Base-by-base conservation (phyloP, 2,888 invertebrate species). In the Heteropelma amictum region DNA sequence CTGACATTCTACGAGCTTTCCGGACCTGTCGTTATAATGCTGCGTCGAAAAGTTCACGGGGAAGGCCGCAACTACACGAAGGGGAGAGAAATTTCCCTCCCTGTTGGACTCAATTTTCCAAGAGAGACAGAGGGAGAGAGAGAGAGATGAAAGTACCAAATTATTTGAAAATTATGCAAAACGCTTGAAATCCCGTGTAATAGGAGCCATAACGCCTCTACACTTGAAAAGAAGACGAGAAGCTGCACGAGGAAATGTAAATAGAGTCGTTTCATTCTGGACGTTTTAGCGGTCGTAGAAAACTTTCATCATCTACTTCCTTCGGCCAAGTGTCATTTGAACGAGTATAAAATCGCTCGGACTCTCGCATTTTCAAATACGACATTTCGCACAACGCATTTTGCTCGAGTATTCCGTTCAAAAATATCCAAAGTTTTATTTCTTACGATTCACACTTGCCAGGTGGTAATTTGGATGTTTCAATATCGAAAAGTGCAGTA, bases 401-500 rank as follows among this genome's bases (percentile, higher is more conserved):
- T 14, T 40, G 51, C 45, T 60, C 60, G n/a, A 60, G 53, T 40
- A 19, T 56, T 47, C 40, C 28, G n/a, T 35, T 33, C 21, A 60
- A 67, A 35, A 14, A 51, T 26, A 47, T 19, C 21, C 28, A 19
- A 26, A 10, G 21, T 23, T 51, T 47, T 47, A 45, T 42, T 65
- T 51, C 14, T 53, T 35, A 19, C 26, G n/a, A n/a, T 33, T 42
- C 14, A 17, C 30, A 40, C 45, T 47, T 60, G 8, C n/a, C 35
- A 38, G 65, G 60, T 65, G 60, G 56, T 60, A 60, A 72, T 72
- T 72, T 60, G 60, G 73, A 58, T 74, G 58, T 64, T 69, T 74
- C 60, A 74, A 74, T 70, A 74, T 65, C 58, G 47, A 28, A 65
- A 70, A 74, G 64, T 65, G 61, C 70, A 61, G 64, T 51, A 38